These are phyloP conservation scores for Dipodomys spectabilis DNA, from an alignment of 2,113 vertebrate species.

Conservation along the genomic window DNA sequence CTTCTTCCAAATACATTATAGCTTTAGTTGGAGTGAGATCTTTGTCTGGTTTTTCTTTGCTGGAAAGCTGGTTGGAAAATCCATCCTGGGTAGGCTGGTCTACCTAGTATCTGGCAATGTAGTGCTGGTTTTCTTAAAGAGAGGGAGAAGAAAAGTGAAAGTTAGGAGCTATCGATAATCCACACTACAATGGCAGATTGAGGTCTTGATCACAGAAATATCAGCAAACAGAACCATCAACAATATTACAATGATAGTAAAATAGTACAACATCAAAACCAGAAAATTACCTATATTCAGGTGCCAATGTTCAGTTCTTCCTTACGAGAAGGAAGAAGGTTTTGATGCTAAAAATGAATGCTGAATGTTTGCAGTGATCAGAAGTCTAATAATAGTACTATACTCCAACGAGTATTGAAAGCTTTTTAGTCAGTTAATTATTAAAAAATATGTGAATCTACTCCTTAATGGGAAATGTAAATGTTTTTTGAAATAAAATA, in stretches of 20 bases:
- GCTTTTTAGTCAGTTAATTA: too few relatives aligned
- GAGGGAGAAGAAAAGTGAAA: neutral
- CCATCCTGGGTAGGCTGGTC: accelerated
- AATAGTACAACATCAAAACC: neutral
- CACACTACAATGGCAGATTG: accelerated
- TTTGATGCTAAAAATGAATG: neutral
- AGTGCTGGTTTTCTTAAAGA: neutral
- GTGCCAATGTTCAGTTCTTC: neutral
- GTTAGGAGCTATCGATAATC: neutral
- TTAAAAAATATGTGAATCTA: too few relatives aligned
- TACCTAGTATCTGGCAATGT: neutral
- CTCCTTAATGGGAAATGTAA: too few relatives aligned
- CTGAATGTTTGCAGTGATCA: too few relatives aligned
- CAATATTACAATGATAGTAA: neutral
- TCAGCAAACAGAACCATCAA: neutral
- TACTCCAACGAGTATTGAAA: too few relatives aligned
- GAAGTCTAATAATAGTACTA: too few relatives aligned
- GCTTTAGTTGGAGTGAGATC: accelerated
- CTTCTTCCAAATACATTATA: neutral
- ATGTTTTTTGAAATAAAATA: too few relatives aligned
- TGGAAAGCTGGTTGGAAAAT: neutral
- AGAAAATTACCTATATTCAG: neutral
- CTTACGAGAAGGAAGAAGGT: neutral
- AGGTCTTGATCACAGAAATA: neutral
- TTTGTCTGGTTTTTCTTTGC: too few relatives aligned